Evolutionary conservation across 2,888 invertebrate genomes (phyloP).

Genomic region (Chrysotoxum bicinctum): DNA sequence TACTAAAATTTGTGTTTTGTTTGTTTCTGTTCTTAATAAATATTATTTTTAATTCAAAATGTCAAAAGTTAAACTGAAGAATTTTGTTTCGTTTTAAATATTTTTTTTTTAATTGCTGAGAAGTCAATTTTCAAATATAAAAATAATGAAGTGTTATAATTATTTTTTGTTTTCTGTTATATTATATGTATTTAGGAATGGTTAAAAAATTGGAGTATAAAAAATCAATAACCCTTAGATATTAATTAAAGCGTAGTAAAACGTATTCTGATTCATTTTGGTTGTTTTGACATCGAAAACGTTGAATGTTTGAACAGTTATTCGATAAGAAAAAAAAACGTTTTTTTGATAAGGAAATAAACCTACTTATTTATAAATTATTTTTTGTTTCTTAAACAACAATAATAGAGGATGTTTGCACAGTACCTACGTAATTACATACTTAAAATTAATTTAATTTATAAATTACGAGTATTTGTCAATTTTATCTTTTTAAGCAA

Average conservation of each 20-base stretch:
- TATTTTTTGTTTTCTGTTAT: background rate
- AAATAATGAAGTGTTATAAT: background rate
- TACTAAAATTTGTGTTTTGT: background rate
- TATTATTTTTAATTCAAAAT: too few relatives aligned
- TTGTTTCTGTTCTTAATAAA: background rate
- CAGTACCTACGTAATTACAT: background rate
- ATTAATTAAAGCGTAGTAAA: background rate
- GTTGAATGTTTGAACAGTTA: background rate
- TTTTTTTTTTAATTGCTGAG: background rate
- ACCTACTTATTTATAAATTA: background rate
- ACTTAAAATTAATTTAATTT: background rate
- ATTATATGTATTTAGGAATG: background rate
- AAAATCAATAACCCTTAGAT: background rate
- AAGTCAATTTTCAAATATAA: background rate
- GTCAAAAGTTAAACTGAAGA: background rate
- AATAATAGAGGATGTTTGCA: background rate
- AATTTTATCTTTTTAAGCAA: background rate
- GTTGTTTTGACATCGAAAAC: background rate
- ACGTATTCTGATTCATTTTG: background rate
- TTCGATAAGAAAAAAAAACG: background rate
- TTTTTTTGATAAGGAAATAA: background rate
- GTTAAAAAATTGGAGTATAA: background rate
- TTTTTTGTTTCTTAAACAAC: background rate
- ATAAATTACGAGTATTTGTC: background rate
- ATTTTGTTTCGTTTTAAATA: background rate